phyloP scores from a whole-genome alignment of 64 coral and sea anemone species.

The Montipora cactus region DNA sequence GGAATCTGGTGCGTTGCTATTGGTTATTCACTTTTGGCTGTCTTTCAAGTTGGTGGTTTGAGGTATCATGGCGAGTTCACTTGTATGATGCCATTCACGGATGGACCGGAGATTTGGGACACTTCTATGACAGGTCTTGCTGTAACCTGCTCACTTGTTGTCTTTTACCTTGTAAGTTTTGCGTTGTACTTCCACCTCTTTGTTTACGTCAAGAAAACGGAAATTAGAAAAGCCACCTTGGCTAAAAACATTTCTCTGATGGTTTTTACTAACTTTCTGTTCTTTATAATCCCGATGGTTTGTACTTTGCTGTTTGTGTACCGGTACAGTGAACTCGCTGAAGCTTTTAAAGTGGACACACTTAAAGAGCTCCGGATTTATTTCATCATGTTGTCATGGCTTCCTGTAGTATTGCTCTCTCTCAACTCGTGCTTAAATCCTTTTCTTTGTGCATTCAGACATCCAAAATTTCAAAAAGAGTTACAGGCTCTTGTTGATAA shows the following conservation, averaged over 20 bases:
- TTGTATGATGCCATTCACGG: constrained; percentile 67
- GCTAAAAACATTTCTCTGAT: constrained; percentile 58
- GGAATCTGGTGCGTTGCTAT: constrained; percentile 43
- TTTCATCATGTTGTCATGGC: constrained; percentile 67
- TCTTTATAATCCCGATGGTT: constrained; percentile 47
- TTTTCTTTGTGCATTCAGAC: constrained; percentile 65
- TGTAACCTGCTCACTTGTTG: constrained; percentile 25
- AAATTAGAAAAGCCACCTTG: constrained; percentile 45
- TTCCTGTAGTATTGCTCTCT: constrained; percentile 55
- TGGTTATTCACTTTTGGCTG: constrained; percentile 40
- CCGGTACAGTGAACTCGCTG: neutral
- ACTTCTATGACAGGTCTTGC: neutral
- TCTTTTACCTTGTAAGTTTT: constrained; percentile 46
- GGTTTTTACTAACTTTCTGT: constrained; percentile 61
- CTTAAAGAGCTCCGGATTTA: constrained; percentile 18
- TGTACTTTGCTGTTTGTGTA: constrained; percentile 60
- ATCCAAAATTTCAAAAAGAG: constrained; percentile 48
- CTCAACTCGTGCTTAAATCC: constrained; percentile 75
- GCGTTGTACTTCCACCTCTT: constrained; percentile 63
- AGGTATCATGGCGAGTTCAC: constrained; percentile 67
- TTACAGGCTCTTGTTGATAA: neutral
- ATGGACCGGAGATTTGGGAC: neutral
- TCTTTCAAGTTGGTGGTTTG: constrained; percentile 52
- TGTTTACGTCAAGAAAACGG: constrained; percentile 14
- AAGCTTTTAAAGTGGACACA: constrained; percentile 12